A percentile compares a stretch with the other conserved stretches of the same genome.
These are phyloP conservation scores for Enteromius radiatus DNA, from an alignment of 2,797 vertebrate species.

Conservation along the genomic window DNA sequence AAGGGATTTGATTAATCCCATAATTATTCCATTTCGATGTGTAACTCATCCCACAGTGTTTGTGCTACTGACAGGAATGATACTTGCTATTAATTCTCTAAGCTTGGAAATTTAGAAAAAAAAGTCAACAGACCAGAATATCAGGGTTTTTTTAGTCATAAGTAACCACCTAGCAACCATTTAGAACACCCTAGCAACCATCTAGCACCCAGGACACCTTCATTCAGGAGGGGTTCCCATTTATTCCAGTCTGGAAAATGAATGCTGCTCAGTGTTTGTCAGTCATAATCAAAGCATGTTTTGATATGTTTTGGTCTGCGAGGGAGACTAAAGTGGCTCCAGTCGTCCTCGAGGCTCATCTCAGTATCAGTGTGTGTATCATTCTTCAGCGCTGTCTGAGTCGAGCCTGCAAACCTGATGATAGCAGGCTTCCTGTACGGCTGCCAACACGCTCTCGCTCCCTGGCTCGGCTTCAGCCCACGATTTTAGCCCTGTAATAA, in stretches of 20 bases:
- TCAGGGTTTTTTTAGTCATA: not conserved
- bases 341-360: slow-evolving; percentile 16
- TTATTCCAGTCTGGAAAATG: not conserved
- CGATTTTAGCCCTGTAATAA: slow-evolving; percentile 48
- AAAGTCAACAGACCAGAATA: not conserved
- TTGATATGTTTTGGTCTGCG: not conserved
- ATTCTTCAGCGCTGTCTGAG: slow-evolving; percentile 36
- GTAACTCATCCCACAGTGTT: not conserved
- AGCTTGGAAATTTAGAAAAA: not conserved
- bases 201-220: not conserved
- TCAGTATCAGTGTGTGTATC: slow-evolving; percentile 21
- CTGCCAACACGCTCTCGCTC: slow-evolving; percentile 23
- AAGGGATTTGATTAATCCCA: slow-evolving; percentile 3
- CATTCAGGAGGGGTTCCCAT: not conserved
- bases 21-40: not conserved
- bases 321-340: slow-evolving; percentile 15
- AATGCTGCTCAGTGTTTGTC: not conserved
- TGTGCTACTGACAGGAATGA: not conserved
- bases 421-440: slow-evolving; percentile 39
- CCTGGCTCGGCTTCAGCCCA: slow-evolving; percentile 14
- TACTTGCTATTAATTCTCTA: not conserved
- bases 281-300: not conserved
- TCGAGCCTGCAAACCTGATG: slow-evolving; percentile 26
- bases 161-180: not conserved
- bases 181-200: not conserved